phyloP scores from a whole-genome alignment of 2,113 vertebrate species.

The Tenrec ecaudatus region DNA sequence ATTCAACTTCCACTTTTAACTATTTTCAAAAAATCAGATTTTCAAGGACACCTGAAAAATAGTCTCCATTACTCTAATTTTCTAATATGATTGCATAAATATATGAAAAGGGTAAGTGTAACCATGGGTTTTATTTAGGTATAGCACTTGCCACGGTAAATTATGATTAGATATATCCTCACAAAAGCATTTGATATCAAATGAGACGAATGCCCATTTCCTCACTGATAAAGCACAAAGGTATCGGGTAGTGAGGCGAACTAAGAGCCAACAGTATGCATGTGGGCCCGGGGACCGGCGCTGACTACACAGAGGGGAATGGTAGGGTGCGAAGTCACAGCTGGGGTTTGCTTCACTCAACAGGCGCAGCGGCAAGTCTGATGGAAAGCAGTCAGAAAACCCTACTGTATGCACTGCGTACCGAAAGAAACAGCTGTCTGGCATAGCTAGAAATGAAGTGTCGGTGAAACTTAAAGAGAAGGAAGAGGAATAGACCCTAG shows the following conservation, averaged over 20 bases:
- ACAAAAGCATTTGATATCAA: conserved; percentile 20
- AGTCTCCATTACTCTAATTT: conserved; percentile 2
- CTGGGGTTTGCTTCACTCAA: no score
- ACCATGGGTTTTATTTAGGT: not conserved
- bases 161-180: conserved; percentile 9
- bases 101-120: not conserved
- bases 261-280: no score
- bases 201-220: not conserved
- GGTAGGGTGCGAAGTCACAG: no score
- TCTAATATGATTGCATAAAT: conserved; percentile 12
- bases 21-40: not conserved
- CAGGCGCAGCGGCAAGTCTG: no score
- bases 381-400: no score
- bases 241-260: not conserved
- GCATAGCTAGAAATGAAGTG: no score
- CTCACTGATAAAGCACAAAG: conserved; percentile 31
- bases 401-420: no score
- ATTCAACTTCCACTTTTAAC: not conserved
- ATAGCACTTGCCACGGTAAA: not conserved
- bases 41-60: not conserved
- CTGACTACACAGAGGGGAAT: no score
- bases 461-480: no score
- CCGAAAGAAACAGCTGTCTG: no score
- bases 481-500: no score
- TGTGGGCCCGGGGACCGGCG: no score